Evolutionary conservation across 1,140 invertebrate genomes (phyloP).

Genomic region (Parasteatoda tepidariorum): DNA sequence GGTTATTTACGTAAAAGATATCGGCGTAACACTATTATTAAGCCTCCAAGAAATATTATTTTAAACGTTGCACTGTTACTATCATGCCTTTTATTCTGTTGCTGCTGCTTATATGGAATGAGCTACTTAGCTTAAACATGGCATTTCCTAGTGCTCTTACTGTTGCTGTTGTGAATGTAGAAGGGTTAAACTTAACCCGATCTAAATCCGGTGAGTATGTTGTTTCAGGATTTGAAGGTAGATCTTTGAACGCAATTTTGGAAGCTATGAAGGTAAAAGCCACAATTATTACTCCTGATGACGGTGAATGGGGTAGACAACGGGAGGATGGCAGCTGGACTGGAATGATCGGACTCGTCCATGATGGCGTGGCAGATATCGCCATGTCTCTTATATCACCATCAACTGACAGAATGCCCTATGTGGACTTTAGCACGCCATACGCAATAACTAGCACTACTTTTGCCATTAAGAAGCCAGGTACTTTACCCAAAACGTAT

Average conservation of each 20-base stretch:
- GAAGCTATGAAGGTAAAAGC: neutral
- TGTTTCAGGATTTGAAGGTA: conserved; percentile 5
- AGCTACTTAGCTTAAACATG: no score
- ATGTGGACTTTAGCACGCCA: conserved; percentile 1
- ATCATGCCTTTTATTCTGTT: no score
- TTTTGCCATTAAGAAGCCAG: conserved; percentile 3
- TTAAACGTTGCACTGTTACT: no score
- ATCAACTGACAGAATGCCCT: neutral
- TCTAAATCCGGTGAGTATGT: no score
- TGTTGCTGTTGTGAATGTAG: no score
- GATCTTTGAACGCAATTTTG: neutral
- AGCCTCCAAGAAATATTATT: no score
- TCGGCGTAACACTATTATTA: no score
- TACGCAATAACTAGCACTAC: neutral
- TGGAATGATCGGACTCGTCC: neutral
- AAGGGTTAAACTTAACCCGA: no score
- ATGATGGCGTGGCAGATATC: neutral
- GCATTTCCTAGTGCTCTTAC: no score
- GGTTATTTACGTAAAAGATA: no score
- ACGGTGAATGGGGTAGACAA: conserved; percentile 11
- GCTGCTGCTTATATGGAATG: no score
- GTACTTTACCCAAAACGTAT: neutral
- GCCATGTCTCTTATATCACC: neutral
- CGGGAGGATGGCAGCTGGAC: conserved; percentile 2
- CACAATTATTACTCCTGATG: neutral